A percentile compares a stretch with the other conserved stretches of the same genome.
Conservation (phyloP, 2,797 vertebrate species). For the Tragelaphus oryx region DNA sequence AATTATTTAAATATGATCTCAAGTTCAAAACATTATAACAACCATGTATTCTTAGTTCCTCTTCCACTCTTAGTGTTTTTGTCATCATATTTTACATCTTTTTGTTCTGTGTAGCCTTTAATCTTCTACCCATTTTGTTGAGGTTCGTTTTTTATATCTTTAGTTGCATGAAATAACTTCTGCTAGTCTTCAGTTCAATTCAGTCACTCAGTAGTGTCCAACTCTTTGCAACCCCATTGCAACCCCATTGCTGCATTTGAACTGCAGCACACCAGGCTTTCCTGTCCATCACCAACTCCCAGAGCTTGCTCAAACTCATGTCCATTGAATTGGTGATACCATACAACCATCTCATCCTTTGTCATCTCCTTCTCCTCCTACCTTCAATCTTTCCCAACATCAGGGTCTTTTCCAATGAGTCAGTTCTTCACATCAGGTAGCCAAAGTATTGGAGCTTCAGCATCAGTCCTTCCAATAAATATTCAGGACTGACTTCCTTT, state of each 20-base stretch:
- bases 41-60: not conserved
- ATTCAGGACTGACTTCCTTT: not conserved
- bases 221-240: not conserved
- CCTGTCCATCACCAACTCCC: not conserved
- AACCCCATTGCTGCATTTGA: no score
- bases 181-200: not conserved
- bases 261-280: not conserved
- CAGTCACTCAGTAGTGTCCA: not conserved
- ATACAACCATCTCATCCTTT: not conserved
- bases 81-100: not conserved
- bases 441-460: not conserved
- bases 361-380: not conserved
- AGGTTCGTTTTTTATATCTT: not conserved
- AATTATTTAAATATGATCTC: not conserved
- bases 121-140: not conserved
- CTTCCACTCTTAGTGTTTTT: not conserved
- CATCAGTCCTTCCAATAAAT: not conserved
- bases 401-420: not conserved
- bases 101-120: not conserved
- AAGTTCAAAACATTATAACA: not conserved
- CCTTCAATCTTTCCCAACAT: not conserved
- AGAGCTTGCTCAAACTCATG: not conserved
- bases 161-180: not conserved
- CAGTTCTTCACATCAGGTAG: not conserved
- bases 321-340: not conserved